Conservation (phyloP, 2,888 invertebrate genomes). For the Ochropacha duplaris region DNA sequence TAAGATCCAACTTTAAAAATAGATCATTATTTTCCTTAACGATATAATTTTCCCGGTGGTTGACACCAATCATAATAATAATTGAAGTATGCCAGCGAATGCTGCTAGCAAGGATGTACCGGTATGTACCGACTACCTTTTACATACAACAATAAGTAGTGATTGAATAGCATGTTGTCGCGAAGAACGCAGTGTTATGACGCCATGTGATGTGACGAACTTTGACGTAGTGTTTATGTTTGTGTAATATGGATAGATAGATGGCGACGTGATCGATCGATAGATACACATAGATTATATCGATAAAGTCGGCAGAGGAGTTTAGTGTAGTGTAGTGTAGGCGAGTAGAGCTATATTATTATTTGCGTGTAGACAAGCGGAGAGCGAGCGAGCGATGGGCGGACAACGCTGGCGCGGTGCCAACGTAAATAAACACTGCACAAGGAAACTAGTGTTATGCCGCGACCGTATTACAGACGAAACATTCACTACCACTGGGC, state of each 20-base stretch:
- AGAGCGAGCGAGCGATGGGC: constrained; percentile 58
- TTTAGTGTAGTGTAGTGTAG: no score
- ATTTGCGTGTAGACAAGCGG: constrained; percentile 67
- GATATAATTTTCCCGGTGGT: constrained; percentile 17
- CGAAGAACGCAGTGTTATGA: constrained; percentile 56
- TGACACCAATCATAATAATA: constrained; percentile 8
- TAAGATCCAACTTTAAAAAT: neutral
- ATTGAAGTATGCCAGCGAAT: neutral
- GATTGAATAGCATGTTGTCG: constrained; percentile 53
- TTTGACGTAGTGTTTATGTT: constrained; percentile 60
- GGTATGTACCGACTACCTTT: constrained; percentile 48
- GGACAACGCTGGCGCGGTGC: constrained; percentile 75
- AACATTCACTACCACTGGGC: constrained; percentile 81
- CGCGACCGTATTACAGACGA: constrained; percentile 81
- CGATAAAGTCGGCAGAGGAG: constrained; percentile 53
- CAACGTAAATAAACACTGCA: constrained; percentile 82
- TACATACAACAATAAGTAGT: constrained; percentile 59
- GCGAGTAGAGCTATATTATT: constrained; percentile 61
- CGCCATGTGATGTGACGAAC: constrained; percentile 67
- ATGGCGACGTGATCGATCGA: constrained; percentile 60
- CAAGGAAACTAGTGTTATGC: constrained; percentile 83
- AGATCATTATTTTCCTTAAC: constrained; percentile 17
- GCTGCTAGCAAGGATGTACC: constrained; percentile 10
- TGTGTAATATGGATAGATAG: constrained; percentile 28
- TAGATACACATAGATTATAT: constrained; percentile 56